Percentiles rank a stretch among this genome's conserved stretches.
Conservation (phyloP, 2,797 vertebrate species). For the Jordanella pulchra region DNA sequence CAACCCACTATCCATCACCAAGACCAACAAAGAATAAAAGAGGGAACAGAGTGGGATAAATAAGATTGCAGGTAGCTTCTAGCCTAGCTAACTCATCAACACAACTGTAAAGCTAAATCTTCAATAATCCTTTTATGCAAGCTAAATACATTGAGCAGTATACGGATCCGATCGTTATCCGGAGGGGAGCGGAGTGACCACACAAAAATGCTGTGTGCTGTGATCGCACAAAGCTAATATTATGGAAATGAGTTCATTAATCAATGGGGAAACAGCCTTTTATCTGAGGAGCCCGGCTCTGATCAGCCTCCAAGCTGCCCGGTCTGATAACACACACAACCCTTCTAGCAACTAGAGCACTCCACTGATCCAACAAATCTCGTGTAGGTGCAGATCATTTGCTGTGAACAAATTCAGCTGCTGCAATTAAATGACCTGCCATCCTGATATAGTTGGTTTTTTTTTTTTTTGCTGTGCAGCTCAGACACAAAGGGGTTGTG, state of each 20-base stretch:
- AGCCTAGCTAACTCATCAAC: slow-evolving; percentile 16
- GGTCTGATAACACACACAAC: slow-evolving; percentile 51
- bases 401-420: slow-evolving; percentile 32
- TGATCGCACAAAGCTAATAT: slow-evolving; percentile 71
- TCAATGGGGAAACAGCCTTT: slow-evolving; percentile 75
- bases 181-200: slow-evolving; percentile 23
- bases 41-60: slow-evolving; percentile 34
- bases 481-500: slow-evolving; percentile 20
- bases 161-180: slow-evolving; percentile 5
- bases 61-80: slow-evolving; percentile 25
- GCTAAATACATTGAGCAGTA: slow-evolving; percentile 14
- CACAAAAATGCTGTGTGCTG: slow-evolving; percentile 38
- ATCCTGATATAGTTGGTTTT: slow-evolving; percentile 5
- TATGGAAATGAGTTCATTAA: slow-evolving; percentile 81
- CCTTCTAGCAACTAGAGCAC: slow-evolving; percentile 22
- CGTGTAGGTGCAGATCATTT: slow-evolving; percentile 23
- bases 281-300: slow-evolving; percentile 63
- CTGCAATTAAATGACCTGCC: slow-evolving; percentile 27
- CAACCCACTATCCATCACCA: slow-evolving; percentile 69
- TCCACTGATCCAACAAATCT: slow-evolving; percentile 26
- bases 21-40: slow-evolving; percentile 61
- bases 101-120: slow-evolving; percentile 14
- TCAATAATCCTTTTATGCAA: slow-evolving; percentile 23
- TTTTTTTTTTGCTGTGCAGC: slow-evolving; percentile 16
- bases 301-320: slow-evolving; percentile 51